Base-by-base conservation (phyloP, 2,888 invertebrate genomes). In the Tubiluchus corallicola region DNA sequence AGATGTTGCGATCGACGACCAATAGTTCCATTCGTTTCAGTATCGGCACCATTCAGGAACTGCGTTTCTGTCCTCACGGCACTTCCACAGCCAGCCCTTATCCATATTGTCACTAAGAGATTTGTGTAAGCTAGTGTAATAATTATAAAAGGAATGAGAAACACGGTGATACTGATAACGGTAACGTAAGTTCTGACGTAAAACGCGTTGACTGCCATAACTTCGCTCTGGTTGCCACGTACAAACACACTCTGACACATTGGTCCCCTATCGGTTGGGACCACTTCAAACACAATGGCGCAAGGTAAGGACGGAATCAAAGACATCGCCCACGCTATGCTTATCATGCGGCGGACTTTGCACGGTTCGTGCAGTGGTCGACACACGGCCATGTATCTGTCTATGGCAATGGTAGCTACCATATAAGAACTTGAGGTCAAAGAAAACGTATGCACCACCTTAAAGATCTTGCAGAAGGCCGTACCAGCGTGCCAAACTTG, bases 371-470 rank as follows among this genome's bases (percentile, higher is more conserved):
- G 9, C 29, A 29, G 29, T n/a, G 29, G 29, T n/a, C 29, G 29
- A 29, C 29, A 29, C 9, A 29, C n/a, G 9, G 29, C n/a, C 29
- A 29, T 9, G n/a, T 29, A 29, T n/a, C 29, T 29, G 29, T 29
- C 29, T 29, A 29, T 29, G 29, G 29, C 29, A n/a, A 29, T 29
- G n/a, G 29, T n/a, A n/a, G 29, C 29, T n/a, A 29, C 29, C 29
- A 29, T 29, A n/a, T 29, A 29, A 9, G 29, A 29, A 29, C 9
- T 9, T 9, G 29, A 29, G 29, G 29, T 29, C 29, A 29, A 29
- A 9, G 29, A 29, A n/a, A 29, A 29, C 29, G 29, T 29, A n/a
- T 29, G 29, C n/a, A 29, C 9, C 9, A 29, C 9, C 29, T 29
- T 29, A n/a, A 29, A n/a, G 9, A 29, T n/a, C 29, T 29, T 29